Evolutionary conservation across 2,113 vertebrate species (phyloP).

Genomic region (Pitta sordida): DNA sequence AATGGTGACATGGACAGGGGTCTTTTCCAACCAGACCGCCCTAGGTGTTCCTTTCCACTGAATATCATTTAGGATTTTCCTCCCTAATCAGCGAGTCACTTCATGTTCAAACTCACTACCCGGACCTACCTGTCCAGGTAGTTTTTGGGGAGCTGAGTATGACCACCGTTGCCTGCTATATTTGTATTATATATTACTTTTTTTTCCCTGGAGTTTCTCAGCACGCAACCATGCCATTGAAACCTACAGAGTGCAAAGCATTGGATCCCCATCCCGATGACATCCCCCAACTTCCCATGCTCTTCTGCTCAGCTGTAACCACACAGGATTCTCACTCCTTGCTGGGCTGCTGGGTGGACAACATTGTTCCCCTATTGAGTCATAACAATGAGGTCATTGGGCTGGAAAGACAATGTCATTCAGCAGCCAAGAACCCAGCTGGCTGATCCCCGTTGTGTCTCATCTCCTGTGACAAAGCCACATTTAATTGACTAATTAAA

Average conservation of each 20-base stretch:
- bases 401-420: constrained; percentile 56
- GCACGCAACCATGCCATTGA: accelerated
- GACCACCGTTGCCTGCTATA: background rate
- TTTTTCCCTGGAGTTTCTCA: background rate
- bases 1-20: accelerated
- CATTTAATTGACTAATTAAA: constrained; percentile 57
- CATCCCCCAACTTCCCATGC: constrained; percentile 33
- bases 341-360: constrained; percentile 59
- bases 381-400: constrained; percentile 54
- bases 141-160: background rate
- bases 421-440: constrained; percentile 62
- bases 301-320: constrained; percentile 40
- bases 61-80: background rate
- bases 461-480: constrained; percentile 54
- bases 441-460: constrained; percentile 35
- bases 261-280: background rate
- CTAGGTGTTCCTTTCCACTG: background rate
- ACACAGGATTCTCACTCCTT: constrained; percentile 20
- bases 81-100: background rate
- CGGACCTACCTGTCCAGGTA: background rate
- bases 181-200: accelerated
- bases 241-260: background rate
- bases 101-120: background rate
- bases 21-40: background rate
- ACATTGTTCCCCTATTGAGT: constrained; percentile 57